phyloP scores from a whole-genome alignment of 2,888 invertebrate species.

The Nezara viridula region DNA sequence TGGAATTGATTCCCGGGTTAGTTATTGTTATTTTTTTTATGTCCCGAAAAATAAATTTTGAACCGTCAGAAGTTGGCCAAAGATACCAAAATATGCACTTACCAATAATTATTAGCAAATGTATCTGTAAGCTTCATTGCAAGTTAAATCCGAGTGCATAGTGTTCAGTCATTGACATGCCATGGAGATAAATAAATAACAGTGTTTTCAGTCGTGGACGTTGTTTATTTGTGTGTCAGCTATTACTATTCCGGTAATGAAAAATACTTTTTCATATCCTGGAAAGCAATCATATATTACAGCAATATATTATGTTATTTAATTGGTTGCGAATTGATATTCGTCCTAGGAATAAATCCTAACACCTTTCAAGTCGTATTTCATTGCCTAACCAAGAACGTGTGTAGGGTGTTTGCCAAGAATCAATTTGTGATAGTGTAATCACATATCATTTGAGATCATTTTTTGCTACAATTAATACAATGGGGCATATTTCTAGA shows the following conservation, averaged over 20 bases:
- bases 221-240: not conserved
- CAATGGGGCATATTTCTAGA: too few species aligned
- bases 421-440: not conserved
- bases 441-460: not conserved
- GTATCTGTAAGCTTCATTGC: too few species aligned
- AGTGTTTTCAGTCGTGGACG: not conserved
- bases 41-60: too few species aligned
- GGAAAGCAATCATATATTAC: not conserved
- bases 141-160: too few species aligned
- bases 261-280: not conserved
- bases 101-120: too few species aligned
- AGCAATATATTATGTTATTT: not conserved
- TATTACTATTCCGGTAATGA: not conserved
- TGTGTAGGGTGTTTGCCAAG: not conserved
- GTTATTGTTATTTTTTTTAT: too few species aligned
- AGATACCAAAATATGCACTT: too few species aligned
- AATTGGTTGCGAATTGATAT: conserved; percentile 17
- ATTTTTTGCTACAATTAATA: too few species aligned
- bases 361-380: not conserved
- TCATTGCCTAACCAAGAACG: not conserved
- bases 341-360: not conserved
- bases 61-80: too few species aligned
- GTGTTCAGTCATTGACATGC: not conserved
- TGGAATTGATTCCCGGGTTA: too few species aligned
- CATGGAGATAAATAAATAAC: not conserved